Base-by-base conservation (phyloP, 35 echinoderm and acorn worm genomes). In the Holothuria glaberrima region DNA sequence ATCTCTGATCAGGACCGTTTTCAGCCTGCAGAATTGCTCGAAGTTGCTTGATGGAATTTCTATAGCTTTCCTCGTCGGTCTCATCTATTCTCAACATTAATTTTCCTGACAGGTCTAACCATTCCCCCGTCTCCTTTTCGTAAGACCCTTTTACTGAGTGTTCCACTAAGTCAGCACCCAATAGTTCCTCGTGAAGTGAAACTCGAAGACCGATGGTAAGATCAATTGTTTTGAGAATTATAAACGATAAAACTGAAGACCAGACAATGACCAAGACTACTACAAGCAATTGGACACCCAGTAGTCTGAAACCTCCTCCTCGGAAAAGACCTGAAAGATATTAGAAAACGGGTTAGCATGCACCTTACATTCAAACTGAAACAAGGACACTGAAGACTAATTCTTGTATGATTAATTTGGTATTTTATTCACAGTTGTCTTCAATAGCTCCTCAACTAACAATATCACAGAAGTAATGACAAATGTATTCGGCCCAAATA, bases 151-250 rank as follows among this genome's bases (percentile, higher is more conserved):
- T 90, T 22, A 99, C 71, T 1, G 86, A 89, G 76, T 99, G 97
- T 68, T 99, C 93, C 12, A 95, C 94, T 16, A 99, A 57, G 58
- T 99, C 97, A 46, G 97, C 97, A 6, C 97, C 97, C 0, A 99
- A 83, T 0, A 99, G 85, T 57, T 99, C 97, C 65, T 99, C 97
- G 62, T 95, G 93, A 29, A 95, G 84, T 0, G 97, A 89, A 60
- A 99, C 91, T 6, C 97, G 91, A 16, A 99, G 78, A 34, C 97
- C 97, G 34, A 99, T 89, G 12, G 93, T 93, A 3, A 95, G 4
- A 45, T 93, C 80, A 10, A 99, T 82, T 24, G 83, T 13, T 34
- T 84, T 91, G 31, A 99, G 88, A 27, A 90, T 70, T 12, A 95
- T 31, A 20, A 86, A 90, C 21, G 93, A 94, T 12, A 80, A 81